A percentile compares a stretch with the other conserved stretches of the same genome.
Evolutionary conservation across 2,113 vertebrate genomes (phyloP).

Genomic region (Corythoichthys intestinalis): DNA sequence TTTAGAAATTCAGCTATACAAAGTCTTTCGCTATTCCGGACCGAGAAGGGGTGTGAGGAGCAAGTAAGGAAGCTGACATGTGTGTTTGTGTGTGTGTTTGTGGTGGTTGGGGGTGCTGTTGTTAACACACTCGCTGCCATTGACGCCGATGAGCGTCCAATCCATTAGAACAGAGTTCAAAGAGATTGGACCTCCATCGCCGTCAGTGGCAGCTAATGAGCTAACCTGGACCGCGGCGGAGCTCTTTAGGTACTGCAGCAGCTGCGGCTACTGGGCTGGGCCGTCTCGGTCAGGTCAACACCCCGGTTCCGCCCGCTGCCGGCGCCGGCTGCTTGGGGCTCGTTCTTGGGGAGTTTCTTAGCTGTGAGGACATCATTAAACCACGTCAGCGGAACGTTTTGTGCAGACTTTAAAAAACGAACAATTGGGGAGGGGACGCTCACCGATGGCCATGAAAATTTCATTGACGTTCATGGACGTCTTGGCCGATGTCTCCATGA

Average conservation of each 20-base stretch:
- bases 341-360: slow-evolving; percentile 96
- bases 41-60: slow-evolving; percentile 74
- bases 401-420: not conserved
- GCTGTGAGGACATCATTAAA: slow-evolving; percentile 56
- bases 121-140: no score
- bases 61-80: slow-evolving; percentile 74
- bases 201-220: not conserved
- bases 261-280: slow-evolving; percentile 86
- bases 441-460: slow-evolving; percentile 99
- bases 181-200: no score
- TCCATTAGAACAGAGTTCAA: no score
- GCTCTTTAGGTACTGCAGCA: slow-evolving; percentile 91
- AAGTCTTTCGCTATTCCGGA: slow-evolving; percentile 85
- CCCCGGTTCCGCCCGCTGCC: slow-evolving; percentile 84
- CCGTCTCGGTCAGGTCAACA: slow-evolving; percentile 93
- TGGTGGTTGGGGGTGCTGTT: slow-evolving; percentile 11
- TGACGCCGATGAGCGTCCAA: no score
- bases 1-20: slow-evolving; percentile 92
- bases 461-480: slow-evolving; percentile 98
- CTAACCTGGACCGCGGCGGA: slow-evolving; percentile 48
- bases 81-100: slow-evolving; percentile 16
- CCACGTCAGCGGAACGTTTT: no score
- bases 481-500: slow-evolving; percentile 98
- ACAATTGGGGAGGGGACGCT: slow-evolving; percentile 36
- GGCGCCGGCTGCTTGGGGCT: slow-evolving; percentile 83